Evolutionary conservation across 1,140 invertebrate genomes (phyloP).

Genomic region (Arctopsyche grandis): DNA sequence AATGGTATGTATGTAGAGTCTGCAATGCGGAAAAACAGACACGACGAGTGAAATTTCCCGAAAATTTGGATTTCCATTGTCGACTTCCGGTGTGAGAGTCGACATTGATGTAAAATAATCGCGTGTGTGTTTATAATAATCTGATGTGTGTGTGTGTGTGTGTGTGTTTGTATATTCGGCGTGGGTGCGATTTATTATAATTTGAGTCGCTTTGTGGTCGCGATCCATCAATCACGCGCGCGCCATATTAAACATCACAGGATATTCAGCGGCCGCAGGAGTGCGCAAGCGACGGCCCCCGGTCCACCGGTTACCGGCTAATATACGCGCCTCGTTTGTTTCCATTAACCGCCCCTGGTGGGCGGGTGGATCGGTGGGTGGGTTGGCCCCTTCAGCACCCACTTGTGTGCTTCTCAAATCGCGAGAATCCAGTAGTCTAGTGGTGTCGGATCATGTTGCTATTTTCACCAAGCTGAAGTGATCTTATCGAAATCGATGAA

Average conservation of each 20-base stretch:
- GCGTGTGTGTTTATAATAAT: neutral
- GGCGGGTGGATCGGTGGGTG: slow-evolving; percentile 8
- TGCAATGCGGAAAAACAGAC: too few relatives aligned
- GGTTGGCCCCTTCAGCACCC: neutral
- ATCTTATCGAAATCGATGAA: too few relatives aligned
- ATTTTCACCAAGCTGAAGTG: neutral
- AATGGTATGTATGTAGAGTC: neutral
- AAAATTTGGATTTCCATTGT: too few relatives aligned
- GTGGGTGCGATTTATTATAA: slow-evolving; percentile 6
- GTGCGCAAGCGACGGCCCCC: neutral
- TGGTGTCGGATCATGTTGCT: neutral
- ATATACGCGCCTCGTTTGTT: slow-evolving; percentile 53
- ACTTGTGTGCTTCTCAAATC: neutral
- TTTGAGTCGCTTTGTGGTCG: slow-evolving; percentile 16
- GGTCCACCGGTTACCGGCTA: slow-evolving; percentile 35
- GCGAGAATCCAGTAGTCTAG: neutral
- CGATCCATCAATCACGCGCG: slow-evolving; percentile 46
- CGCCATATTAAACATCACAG: slow-evolving; percentile 45
- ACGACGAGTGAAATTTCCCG: too few relatives aligned
- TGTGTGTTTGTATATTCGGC: neutral
- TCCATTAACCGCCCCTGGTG: slow-evolving; percentile 47
- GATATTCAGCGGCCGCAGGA: neutral
- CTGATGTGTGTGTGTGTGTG: neutral
- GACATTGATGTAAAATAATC: neutral
- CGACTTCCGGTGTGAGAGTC: neutral